Evolutionary conservation across 2,797 vertebrate species (phyloP).

Genomic region (Lepus oiostolus): DNA sequence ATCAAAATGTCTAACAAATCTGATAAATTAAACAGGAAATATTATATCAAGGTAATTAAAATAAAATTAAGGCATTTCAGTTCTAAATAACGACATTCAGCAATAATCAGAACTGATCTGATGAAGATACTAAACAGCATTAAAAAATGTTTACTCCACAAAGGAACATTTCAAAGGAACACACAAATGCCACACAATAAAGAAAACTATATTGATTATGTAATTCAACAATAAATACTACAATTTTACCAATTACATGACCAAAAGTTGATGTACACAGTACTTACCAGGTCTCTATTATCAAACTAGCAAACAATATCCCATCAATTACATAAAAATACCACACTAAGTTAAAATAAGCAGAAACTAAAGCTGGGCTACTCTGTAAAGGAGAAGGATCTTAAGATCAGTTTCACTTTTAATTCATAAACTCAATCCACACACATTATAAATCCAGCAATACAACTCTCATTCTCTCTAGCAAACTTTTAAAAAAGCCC

Average conservation of each 20-base stretch:
- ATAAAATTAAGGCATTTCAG: constrained; percentile 21
- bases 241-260: constrained; percentile 35
- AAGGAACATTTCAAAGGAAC: constrained; percentile 58
- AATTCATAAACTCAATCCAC: not conserved
- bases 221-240: not conserved
- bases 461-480: not conserved
- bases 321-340: constrained; percentile 42
- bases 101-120: constrained; percentile 6
- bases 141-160: constrained; percentile 68
- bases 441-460: not conserved
- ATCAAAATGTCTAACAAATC: constrained; percentile 33
- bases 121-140: not conserved
- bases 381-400: not conserved
- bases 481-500: not conserved
- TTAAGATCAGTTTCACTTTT: not conserved
- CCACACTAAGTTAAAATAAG: constrained; percentile 36
- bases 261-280: constrained; percentile 5
- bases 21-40: not conserved
- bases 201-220: not conserved
- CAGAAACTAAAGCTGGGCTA: not conserved
- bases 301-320: constrained; percentile 36
- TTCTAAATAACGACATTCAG: constrained; percentile 29
- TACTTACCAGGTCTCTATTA: constrained; percentile 77
- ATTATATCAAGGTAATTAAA: constrained; percentile 45
- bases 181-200: constrained; percentile 57